These are phyloP conservation scores for Xanthia icteritia DNA, from an alignment of 2,888 invertebrate genomes.

Conservation along the genomic window DNA sequence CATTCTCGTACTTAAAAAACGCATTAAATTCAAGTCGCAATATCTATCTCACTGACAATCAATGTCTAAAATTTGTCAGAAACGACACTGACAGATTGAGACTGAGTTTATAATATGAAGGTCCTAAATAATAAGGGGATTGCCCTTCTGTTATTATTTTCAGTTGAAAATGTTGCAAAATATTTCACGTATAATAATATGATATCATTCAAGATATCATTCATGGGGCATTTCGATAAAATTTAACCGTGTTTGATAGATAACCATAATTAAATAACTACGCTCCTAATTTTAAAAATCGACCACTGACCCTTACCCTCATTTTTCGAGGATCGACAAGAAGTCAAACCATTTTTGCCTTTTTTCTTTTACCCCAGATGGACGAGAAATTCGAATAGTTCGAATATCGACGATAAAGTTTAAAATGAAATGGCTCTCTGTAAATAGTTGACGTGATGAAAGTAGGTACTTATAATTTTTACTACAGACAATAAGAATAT, in stretches of 20 bases:
- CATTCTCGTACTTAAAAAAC: neutral
- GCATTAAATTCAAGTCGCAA: neutral
- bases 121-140: neutral
- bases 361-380: conserved; percentile 23
- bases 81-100: neutral
- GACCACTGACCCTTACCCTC: conserved; percentile 21
- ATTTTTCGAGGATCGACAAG: conserved; percentile 33
- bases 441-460: conserved; percentile 54
- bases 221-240: neutral
- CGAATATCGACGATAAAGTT: conserved; percentile 50
- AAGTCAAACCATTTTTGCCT: conserved; percentile 38
- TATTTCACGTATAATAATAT: no score
- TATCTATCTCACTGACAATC: neutral
- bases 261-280: conserved; percentile 44
- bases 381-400: conserved; percentile 36
- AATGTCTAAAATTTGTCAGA: neutral
- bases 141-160: neutral
- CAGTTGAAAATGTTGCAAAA: conserved; percentile 1
- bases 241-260: conserved; percentile 15
- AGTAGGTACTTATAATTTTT: conserved; percentile 40
- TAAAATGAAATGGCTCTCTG: conserved; percentile 44
- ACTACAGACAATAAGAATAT: conserved; percentile 54
- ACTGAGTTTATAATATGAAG: neutral
- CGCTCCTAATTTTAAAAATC: conserved; percentile 25
- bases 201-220: no score